Percentiles rank a stretch among this genome's conserved stretches.
These are phyloP conservation scores for Dichetophora obliterata DNA, from an alignment of 2,888 invertebrate species.

Conservation along the genomic window DNA sequence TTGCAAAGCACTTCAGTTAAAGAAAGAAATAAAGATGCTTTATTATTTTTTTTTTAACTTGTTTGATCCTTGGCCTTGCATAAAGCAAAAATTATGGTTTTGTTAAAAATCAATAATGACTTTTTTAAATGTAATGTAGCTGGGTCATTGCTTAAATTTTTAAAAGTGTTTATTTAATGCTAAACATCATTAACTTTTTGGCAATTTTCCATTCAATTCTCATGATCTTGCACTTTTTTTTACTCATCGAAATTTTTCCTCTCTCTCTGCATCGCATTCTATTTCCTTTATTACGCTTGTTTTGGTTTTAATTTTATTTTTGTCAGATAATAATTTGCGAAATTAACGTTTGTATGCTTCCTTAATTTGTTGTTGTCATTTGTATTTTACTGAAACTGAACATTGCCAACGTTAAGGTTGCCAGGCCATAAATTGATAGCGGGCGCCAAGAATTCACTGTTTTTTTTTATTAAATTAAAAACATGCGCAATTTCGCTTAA, in stretches of 20 bases:
- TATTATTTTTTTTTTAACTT: too few species aligned
- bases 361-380: constrained; percentile 5
- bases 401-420: background rate
- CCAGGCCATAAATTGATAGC: background rate
- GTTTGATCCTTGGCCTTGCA: too few species aligned
- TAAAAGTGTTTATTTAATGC: background rate
- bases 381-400: background rate
- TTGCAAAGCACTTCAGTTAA: background rate
- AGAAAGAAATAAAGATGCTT: background rate
- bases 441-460: constrained; percentile 39
- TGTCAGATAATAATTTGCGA: constrained; percentile 17
- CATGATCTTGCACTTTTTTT: constrained; percentile 14
- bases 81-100: too few species aligned
- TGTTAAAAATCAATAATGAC: too few species aligned
- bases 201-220: constrained; percentile 6
- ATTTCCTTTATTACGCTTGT: background rate
- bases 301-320: background rate
- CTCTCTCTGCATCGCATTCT: background rate
- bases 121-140: background rate
- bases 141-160: background rate
- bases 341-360: background rate
- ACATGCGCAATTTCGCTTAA: too few species aligned
- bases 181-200: background rate
- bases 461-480: too few species aligned
- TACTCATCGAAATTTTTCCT: background rate